These are phyloP conservation scores for Lacanobia oleracea DNA, from an alignment of 2,888 invertebrate genomes.

Conservation along the genomic window DNA sequence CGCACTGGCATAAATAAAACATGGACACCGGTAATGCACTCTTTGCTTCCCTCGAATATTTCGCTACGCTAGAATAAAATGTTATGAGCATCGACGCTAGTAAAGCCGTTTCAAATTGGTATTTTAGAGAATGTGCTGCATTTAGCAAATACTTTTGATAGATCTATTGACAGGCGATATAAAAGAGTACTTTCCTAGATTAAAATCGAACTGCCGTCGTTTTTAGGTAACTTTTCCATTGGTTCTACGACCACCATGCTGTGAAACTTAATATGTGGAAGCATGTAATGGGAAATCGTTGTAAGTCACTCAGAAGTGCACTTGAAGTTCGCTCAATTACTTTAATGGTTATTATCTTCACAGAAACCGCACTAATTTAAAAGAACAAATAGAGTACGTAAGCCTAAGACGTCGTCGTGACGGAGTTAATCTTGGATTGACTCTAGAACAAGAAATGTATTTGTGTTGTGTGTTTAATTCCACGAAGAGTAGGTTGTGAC, in stretches of 20 bases:
- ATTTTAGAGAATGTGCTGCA: conserved; percentile 48
- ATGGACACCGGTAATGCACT: conserved; percentile 85
- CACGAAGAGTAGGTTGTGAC: conserved; percentile 36
- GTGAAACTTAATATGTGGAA: conserved; percentile 14
- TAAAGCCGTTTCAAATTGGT: conserved; percentile 51
- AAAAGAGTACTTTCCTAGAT: conserved; percentile 52
- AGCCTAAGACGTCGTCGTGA: conserved; percentile 32
- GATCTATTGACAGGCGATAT: conserved; percentile 36
- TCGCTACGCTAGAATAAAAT: conserved; percentile 61
- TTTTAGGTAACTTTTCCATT: conserved; percentile 1
- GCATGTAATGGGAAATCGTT: conserved; percentile 11
- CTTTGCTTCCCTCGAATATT: conserved; percentile 70
- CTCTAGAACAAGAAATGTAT: conserved; percentile 37
- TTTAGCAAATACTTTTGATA: conserved; percentile 43
- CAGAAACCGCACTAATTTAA: conserved; percentile 13
- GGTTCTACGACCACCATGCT: not conserved
- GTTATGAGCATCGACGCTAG: conserved; percentile 50
- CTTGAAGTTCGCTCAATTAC: conserved; percentile 10
- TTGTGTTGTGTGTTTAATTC: conserved; percentile 29
- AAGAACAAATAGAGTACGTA: conserved; percentile 34
- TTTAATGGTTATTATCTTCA: conserved; percentile 18
- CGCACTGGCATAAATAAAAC: conserved; percentile 71
- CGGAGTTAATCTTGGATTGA: conserved; percentile 40
- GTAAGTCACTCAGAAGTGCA: conserved; percentile 9
- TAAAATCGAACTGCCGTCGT: conserved; percentile 27